Evolutionary conservation across 1,140 invertebrate species (phyloP).

Genomic region (Drosophila triauraria): DNA sequence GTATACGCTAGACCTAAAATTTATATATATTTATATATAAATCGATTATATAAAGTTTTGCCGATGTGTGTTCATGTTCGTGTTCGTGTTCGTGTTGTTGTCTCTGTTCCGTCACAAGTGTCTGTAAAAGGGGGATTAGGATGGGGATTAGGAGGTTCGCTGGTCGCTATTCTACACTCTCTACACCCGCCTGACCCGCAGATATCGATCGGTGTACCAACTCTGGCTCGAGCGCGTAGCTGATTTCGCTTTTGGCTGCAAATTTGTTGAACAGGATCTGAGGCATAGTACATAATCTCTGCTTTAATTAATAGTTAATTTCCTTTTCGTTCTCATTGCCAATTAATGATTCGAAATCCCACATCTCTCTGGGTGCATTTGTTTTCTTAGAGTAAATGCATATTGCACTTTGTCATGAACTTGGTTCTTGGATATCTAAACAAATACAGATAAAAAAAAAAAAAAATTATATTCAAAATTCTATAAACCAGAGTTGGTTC

Average conservation of each 20-base stretch:
- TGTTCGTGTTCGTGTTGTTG: conserved; percentile 25
- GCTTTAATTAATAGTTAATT: background rate
- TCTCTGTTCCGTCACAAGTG: background rate
- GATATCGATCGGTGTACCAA: conserved; percentile 11
- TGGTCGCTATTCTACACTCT: no score
- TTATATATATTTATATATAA: conserved; percentile 56
- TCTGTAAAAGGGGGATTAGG: background rate
- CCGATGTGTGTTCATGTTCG: conserved; percentile 37
- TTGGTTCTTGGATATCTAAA: conserved; percentile 62
- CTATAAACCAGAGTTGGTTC: conserved; percentile 12
- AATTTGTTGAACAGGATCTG: conserved; percentile 64
- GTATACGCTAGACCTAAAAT: conserved; percentile 45
- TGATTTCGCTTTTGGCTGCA: conserved; percentile 13
- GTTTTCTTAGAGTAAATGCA: conserved; percentile 52
- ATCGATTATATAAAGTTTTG: conserved; percentile 50
- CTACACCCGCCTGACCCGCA: conserved; percentile 17
- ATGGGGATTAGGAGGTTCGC: no score
- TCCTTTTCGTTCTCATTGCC: conserved; percentile 2
- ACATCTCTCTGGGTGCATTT: conserved; percentile 22
- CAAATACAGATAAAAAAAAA: conserved; percentile 36
- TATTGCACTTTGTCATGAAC: conserved; percentile 77
- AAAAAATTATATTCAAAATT: conserved; percentile 2
- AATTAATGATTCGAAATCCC: conserved; percentile 17
- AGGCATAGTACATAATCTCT: no score
- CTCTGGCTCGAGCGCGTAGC: conserved; percentile 13